Percentiles rank a stretch among this genome's conserved stretches.
These are phyloP conservation scores for Hesperophylax magnus DNA, from an alignment of 1,140 invertebrate genomes.

Conservation along the genomic window DNA sequence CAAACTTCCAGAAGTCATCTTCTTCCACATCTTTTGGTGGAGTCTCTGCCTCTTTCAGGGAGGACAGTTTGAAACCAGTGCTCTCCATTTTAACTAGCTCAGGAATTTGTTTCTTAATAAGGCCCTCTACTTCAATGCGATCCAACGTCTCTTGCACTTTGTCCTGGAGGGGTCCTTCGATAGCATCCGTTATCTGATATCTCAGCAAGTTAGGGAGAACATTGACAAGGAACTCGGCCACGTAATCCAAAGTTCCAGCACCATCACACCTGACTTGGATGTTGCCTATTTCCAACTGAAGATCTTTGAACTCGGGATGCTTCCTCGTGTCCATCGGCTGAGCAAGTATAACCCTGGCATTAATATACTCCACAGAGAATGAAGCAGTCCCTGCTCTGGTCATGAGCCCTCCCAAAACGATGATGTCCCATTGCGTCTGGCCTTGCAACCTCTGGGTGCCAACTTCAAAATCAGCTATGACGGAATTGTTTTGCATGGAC, in stretches of 20 bases:
- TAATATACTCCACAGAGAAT: slow-evolving; percentile 84
- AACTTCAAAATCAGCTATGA: slow-evolving; percentile 77
- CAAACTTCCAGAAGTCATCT: slow-evolving; percentile 69
- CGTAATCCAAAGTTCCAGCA: slow-evolving; percentile 85
- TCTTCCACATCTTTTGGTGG: slow-evolving; percentile 60
- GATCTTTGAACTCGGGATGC: slow-evolving; percentile 77
- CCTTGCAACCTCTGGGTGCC: slow-evolving; percentile 85
- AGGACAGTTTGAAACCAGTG: slow-evolving; percentile 66
- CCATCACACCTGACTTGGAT: slow-evolving; percentile 84
- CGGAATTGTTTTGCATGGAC: slow-evolving; percentile 79
- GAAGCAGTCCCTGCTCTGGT: slow-evolving; percentile 79
- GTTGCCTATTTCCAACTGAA: slow-evolving; percentile 86
- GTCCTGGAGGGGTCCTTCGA: slow-evolving; percentile 81
- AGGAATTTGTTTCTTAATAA: slow-evolving; percentile 77
- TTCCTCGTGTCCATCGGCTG: slow-evolving; percentile 84
- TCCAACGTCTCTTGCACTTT: slow-evolving; percentile 77
- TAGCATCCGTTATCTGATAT: slow-evolving; percentile 87
- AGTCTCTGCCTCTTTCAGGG: slow-evolving; percentile 57
- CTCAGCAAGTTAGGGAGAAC: slow-evolving; percentile 85
- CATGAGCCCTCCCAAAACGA: slow-evolving; percentile 76
- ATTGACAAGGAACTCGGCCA: slow-evolving; percentile 83
- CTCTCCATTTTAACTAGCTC: slow-evolving; percentile 74
- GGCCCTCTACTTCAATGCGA: slow-evolving; percentile 79
- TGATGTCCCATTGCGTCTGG: slow-evolving; percentile 83
- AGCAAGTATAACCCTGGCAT: slow-evolving; percentile 75